Base-by-base conservation (phyloP, 2,797 vertebrate genomes). In the Macropus fuliginosus region DNA sequence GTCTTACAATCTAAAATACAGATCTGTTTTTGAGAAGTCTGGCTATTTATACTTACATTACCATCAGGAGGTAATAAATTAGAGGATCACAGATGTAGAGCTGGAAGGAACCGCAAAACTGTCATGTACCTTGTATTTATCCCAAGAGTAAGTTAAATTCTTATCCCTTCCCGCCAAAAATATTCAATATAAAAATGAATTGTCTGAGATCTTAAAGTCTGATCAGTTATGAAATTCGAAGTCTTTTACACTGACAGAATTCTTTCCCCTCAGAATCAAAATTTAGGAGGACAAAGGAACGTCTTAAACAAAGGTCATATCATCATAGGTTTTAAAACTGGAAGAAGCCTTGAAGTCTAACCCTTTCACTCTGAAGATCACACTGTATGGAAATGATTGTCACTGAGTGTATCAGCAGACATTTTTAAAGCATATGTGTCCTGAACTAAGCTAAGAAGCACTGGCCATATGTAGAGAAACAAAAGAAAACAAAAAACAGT, bases 1-100 rank as follows among this genome's bases (percentile, higher is more conserved):
- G 21, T 87, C 40, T 87, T 21, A 87, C 40, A 12, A 11, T 87
- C 18, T 46, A 87, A 50, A 87, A 87, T 87, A 87, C 46, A 21
- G 8, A 87, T 87, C n/a, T 87, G 91, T 52, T 93, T 95, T 96
- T 93, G 81, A 81, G 56, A 94, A 5, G 94, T 24, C 18, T 57
- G 95, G 50, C 91, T 93, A 95, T 93, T 94, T 95, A 93, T n/a
- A 57, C 54, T 92, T 93, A 28, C 93, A 96, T 94, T 96, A 91
- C 31, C 54, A 46, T 87, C 24, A 95, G n/a, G 66, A 94, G 40
- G 31, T 92, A 40, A 55, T 14, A 96, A 97, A 87, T 46, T 27
- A 87, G 52, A 92, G 55, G 24, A 54, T 95, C 94, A 94, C 91
- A 92, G 66, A 56, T 90, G 10, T 57, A 81, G 18, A 46, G 74